Conservation (phyloP, 2,888 invertebrate species). For the Himalopsyche japonica region DNA sequence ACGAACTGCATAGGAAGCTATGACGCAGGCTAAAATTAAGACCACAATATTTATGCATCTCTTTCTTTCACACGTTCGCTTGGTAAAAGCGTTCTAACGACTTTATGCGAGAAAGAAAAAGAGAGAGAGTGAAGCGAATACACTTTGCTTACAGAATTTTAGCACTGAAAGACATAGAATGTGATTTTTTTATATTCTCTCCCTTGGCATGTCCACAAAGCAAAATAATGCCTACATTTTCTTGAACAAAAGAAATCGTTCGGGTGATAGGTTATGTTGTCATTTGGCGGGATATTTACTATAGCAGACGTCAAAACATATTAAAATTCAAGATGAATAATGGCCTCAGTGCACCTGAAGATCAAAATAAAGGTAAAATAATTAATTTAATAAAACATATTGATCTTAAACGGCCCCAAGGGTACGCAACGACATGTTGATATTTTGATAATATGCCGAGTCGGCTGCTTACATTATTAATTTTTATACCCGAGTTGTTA, state of each 20-base stretch:
- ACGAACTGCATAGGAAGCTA: neutral
- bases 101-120: neutral
- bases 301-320: neutral
- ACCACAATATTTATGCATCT: neutral
- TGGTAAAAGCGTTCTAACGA: neutral
- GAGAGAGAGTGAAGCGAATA: neutral
- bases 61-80: neutral
- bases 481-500: neutral
- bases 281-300: slow-evolving; percentile 5
- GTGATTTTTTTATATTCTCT: neutral
- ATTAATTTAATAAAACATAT: neutral
- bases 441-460: neutral
- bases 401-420: neutral
- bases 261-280: neutral
- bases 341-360: neutral
- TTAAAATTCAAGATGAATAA: neutral
- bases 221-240: neutral
- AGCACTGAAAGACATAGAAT: neutral
- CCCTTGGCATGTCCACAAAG: neutral
- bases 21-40: neutral
- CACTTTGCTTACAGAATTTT: neutral
- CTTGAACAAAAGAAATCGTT: neutral
- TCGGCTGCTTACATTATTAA: neutral
- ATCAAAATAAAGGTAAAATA: neutral
- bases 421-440: neutral